Base-by-base conservation (phyloP, 2,797 vertebrate genomes). In the Philypnodon macrostomus region DNA sequence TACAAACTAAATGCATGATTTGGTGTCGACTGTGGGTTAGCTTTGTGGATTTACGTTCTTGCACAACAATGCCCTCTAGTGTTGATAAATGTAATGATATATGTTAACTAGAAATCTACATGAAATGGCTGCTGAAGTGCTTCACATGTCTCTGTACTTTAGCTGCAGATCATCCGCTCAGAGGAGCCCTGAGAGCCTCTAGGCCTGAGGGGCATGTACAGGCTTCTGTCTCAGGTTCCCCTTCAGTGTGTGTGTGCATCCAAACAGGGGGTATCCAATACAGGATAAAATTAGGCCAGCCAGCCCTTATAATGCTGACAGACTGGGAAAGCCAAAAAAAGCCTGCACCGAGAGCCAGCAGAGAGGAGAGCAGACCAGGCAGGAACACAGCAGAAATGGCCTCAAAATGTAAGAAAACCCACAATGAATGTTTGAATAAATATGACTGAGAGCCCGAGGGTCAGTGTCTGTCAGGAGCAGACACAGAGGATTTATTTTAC, bases 241-340 rank as follows among this genome's bases (percentile, higher is more conserved):
- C 34, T 34, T 57, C 48, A 53, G 38, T 58, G 60, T 35, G 63
- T 63, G 57, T 65, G 56, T 41, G 58, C 63, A 71, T 80, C 57
- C 74, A 60, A 82, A 76, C 78, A 75, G 81, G 81, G 83, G 81
- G 79, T 84, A 86, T 87, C 80, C 85, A 85, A 86, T 86, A 74
- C 75, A 76, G 78, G 90, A 86, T 91, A 92, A 89, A 90, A 90
- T 90, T 92, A 92, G 90, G 85, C 85, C 75, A 79, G 79, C 60
- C 50, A 56, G 69, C 75, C 81, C 80, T 74, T 80, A 86, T 87
- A 79, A 63, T 89, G 90, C 90, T 90, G 89, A 91, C 86, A 10
- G 69, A 87, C 86, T 64, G 50, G 53, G 71, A 71, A 45, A 57
- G 83, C 88, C 88, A 90, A 90, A 92, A 90, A 89, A 88, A 91